Base-by-base conservation (phyloP, 2,113 vertebrate genomes). In the Scytalopus superciliaris region DNA sequence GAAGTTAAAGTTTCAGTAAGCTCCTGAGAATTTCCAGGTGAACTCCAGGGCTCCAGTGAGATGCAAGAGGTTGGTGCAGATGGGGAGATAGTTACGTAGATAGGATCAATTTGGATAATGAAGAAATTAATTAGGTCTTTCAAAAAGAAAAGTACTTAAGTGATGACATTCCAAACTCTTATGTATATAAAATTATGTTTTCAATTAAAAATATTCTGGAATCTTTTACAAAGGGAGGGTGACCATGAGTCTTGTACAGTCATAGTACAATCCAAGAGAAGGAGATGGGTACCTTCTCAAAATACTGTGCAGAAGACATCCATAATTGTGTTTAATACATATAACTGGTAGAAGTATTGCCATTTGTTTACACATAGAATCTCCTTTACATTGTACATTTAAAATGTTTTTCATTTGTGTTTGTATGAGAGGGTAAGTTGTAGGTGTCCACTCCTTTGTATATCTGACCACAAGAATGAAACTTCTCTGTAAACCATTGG, bases 271-370 rank as follows among this genome's bases (percentile, higher is more conserved):
- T 76, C 40, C 25, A 19, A 22, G 35, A 45, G 68, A 64, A 25
- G 18, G 40, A 45, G 50, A 55, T 16, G 18, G 17, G 9, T 56
- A 16, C 15, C 14, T 52, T 56, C 42, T 89, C 25, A 67, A 67
- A 72, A 39, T 28, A 45, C 10, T 1, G 0, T 21, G 40, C 18
- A 22, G 39, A 55, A 44, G 8, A 35, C 2, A 6, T 28, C 8
- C 12, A 17, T 60, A 31, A 24, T 27, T 60, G 8, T 64, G 45
- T 66, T 92, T 50, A 44, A 49, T 49, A 35, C 13, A 25, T 27
- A 44, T 42, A 55, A 31, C 42, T 77, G 33, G n/a, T 50, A 19
- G 22, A 75, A 45, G 33, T 14, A 17, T 50, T 70, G 23, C 15
- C 9, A 5, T 60, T 84, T 89, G 35, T 17, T 75, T 81, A 33